These are phyloP conservation scores for Trematocara zebra DNA, from an alignment of 2,113 vertebrate genomes.

Conservation along the genomic window DNA sequence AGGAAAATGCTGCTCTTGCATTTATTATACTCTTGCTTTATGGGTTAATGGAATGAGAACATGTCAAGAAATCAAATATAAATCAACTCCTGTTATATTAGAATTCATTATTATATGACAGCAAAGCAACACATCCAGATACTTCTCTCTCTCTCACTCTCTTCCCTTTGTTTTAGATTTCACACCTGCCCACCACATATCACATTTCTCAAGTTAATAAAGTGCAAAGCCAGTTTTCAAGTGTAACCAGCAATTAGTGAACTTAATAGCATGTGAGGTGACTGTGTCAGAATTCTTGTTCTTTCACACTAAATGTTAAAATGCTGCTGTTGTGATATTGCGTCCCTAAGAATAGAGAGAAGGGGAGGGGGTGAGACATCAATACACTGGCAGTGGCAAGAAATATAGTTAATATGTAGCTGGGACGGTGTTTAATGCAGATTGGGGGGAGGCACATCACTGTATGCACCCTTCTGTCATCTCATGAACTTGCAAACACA, in stretches of 20 bases:
- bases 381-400: slow-evolving; percentile 16
- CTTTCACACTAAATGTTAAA: slow-evolving; percentile 29
- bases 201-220: slow-evolving; percentile 9
- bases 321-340: slow-evolving; percentile 50
- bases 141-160: not conserved
- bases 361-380: slow-evolving; percentile 11
- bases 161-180: not conserved
- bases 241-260: slow-evolving; percentile 28
- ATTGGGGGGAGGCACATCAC: not conserved
- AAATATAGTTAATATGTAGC: slow-evolving; percentile 31
- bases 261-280: slow-evolving; percentile 32
- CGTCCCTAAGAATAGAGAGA: slow-evolving; percentile 50
- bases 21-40: not conserved
- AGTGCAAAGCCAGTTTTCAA: slow-evolving; percentile 9
- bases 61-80: not conserved
- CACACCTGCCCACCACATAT: slow-evolving; percentile 38
- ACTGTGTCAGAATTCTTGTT: slow-evolving; percentile 2
- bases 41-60: not conserved
- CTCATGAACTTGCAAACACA: slow-evolving; percentile 15
- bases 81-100: not conserved
- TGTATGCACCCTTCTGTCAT: slow-evolving; percentile 22
- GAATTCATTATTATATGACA: not conserved
- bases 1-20: not conserved
- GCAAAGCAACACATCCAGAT: slow-evolving; percentile 24
- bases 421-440: slow-evolving; percentile 12